phyloP scores from a whole-genome alignment of 2,888 invertebrate species.

The Ornithoptera priamus region DNA sequence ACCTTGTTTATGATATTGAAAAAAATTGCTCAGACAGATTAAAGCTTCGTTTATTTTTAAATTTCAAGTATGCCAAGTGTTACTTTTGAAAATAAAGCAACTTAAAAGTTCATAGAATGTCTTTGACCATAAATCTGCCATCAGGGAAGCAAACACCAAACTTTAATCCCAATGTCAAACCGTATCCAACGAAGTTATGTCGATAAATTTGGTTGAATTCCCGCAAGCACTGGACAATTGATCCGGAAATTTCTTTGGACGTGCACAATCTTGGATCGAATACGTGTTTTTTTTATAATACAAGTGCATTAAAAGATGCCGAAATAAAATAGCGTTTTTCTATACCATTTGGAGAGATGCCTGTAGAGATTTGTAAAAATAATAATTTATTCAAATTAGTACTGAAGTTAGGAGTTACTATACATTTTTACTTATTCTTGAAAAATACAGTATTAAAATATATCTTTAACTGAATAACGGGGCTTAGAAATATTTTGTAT shows the following conservation, averaged over 20 bases:
- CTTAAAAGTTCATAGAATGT: slow-evolving; percentile 2
- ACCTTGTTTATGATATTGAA: not conserved
- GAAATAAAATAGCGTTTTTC: not conserved
- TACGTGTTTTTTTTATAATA: not conserved
- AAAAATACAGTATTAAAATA: too few relatives aligned
- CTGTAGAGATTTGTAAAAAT: too few relatives aligned
- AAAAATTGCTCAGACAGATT: not conserved
- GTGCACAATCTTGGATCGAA: slow-evolving; percentile 1
- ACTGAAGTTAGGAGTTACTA: too few relatives aligned
- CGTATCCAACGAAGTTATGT: slow-evolving; percentile 15
- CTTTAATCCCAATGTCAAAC: slow-evolving; percentile 24
- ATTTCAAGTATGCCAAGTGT: not conserved
- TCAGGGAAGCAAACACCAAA: slow-evolving; percentile 18
- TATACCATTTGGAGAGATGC: too few relatives aligned
- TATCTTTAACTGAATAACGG: too few relatives aligned
- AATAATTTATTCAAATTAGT: too few relatives aligned
- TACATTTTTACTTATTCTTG: too few relatives aligned
- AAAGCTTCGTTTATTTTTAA: not conserved
- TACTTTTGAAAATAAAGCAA: not conserved
- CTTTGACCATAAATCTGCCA: slow-evolving; percentile 16
- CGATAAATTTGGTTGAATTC: slow-evolving; percentile 24
- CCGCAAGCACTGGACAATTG: slow-evolving; percentile 19
- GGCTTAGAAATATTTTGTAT: too few relatives aligned
- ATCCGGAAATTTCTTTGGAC: slow-evolving; percentile 19
- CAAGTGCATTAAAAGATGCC: not conserved